These are phyloP conservation scores for Smutsia temminckii DNA, from an alignment of 2,797 vertebrate species.

Conservation along the genomic window DNA sequence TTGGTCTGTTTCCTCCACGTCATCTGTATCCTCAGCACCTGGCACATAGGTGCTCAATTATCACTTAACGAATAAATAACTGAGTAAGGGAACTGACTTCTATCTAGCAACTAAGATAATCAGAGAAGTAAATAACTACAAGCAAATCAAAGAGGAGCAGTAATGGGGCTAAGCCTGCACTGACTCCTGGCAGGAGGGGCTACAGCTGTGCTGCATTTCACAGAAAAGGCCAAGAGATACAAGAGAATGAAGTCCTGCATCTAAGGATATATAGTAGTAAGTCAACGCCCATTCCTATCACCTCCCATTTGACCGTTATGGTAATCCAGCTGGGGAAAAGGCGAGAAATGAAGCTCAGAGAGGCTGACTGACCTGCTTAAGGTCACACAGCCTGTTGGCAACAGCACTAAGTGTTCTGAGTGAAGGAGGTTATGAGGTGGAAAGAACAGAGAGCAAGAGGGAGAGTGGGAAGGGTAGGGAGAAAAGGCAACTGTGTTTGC, in stretches of 20 bases:
- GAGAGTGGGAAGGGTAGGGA: not conserved
- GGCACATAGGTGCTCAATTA: not conserved
- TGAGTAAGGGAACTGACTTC: not conserved
- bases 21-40: not conserved
- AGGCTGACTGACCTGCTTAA: not conserved
- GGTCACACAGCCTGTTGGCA: not conserved
- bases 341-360: not conserved
- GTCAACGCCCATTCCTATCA: not conserved
- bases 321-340: not conserved
- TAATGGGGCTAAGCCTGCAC: not conserved
- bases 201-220: not conserved
- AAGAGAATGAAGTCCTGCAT: not conserved
- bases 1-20: not conserved
- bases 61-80: not conserved
- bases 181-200: not conserved
- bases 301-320: not conserved
- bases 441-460: not conserved
- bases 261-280: not conserved
- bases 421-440: not conserved
- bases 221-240: not conserved
- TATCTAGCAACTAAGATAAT: not conserved
- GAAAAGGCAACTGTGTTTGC: not conserved
- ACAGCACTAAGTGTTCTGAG: not conserved
- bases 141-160: not conserved
- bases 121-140: not conserved